phyloP scores from a whole-genome alignment of 2,888 invertebrate species.

The Drosophila leonis region DNA sequence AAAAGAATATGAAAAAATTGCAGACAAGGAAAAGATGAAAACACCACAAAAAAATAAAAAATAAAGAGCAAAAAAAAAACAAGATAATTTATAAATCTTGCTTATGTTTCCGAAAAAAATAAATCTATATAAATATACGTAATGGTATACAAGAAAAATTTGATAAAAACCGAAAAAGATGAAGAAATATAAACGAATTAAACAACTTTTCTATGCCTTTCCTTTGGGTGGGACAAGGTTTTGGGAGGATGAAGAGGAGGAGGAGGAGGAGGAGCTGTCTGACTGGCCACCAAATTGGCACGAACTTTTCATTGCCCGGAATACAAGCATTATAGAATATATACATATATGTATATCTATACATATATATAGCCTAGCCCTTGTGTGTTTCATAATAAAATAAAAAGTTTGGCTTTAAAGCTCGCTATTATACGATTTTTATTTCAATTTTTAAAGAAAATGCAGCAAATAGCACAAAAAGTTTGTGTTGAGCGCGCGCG shows the following conservation, averaged over 20 bases:
- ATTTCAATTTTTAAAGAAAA: constrained; percentile 65
- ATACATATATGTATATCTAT: neutral
- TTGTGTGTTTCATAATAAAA: constrained; percentile 5
- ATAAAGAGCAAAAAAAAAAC: constrained; percentile 51
- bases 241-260: neutral
- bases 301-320: neutral
- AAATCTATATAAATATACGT: constrained; percentile 57
- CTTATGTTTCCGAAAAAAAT: constrained; percentile 51
- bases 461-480: constrained; percentile 46
- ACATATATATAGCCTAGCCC: neutral
- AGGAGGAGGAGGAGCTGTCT: neutral
- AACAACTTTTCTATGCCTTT: constrained; percentile 74
- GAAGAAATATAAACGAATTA: constrained; percentile 79
- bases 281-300: constrained; percentile 5
- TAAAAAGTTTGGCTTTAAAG: constrained; percentile 48
- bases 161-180: constrained; percentile 69
- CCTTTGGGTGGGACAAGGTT: constrained; percentile 76
- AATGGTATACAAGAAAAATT: constrained; percentile 64
- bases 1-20: constrained; percentile 48
- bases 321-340: constrained; percentile 29
- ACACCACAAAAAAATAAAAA: constrained; percentile 53
- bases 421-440: constrained; percentile 76
- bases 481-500: constrained; percentile 14
- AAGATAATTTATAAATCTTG: constrained; percentile 57
- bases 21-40: constrained; percentile 68